Base-by-base conservation (phyloP, 2,797 vertebrate genomes). In the Parambassis ranga region DNA sequence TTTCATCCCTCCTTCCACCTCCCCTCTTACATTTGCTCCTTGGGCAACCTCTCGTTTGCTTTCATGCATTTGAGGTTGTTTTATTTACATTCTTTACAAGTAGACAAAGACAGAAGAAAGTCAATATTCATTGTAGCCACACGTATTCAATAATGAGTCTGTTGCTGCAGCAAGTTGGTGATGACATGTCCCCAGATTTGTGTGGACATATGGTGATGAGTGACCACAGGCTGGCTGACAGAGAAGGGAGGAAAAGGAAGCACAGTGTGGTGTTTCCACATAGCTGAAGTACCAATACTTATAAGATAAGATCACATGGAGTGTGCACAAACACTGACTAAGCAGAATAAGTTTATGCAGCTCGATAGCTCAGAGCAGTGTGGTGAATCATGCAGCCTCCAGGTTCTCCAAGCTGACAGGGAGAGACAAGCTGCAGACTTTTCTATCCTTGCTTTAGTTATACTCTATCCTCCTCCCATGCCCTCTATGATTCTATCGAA, bases 381-480 rank as follows among this genome's bases (percentile, higher is more conserved):
- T 9, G 1, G 33, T 86, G 81, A 86, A 50, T 85, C 78, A 82
- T 24, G 38, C 43, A 44, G 41, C 60, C 64, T 27, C 33, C 20
- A 10, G 51, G 10, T 69, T 65, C 42, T 63, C 42, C 18, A 33
- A 13, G 4, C 23, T 59, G 65, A 71, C 75, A 55, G 46, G 26
- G 46, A 59, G 19, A 37, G 79, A 80, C 75, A 65, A 51, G 57
- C 66, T 67, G 31, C 69, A 74, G 50, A 70, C 30, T 16, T 42
- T 24, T 37, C 23, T 16, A 47, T 19, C 28, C 39, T 41, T 37
- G 52, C 38, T 26, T 20, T 10, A 24, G 13, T 15, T 9, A 6
- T 26, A 43, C 38, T 20, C 15, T 42, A n/a, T 50, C 30, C 5
- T 4, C 1, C 22, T 4, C 18, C 43, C 33, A n/a, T 26, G 13